These are phyloP conservation scores for Otus scops DNA, from an alignment of 2,797 vertebrate genomes.

Conservation along the genomic window DNA sequence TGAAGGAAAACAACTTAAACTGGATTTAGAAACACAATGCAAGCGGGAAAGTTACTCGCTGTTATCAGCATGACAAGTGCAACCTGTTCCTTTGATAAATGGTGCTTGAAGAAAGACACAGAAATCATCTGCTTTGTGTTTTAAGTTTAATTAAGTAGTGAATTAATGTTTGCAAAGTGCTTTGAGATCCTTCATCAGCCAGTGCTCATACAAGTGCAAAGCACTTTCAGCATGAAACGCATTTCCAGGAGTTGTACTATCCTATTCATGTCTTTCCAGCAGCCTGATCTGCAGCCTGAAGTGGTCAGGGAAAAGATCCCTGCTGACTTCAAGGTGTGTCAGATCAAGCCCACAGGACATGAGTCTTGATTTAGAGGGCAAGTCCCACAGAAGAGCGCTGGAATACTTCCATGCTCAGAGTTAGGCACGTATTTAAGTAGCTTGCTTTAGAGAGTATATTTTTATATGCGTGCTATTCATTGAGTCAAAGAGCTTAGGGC, in stretches of 20 bases:
- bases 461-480: background rate
- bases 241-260: constrained; percentile 6
- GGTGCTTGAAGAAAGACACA: constrained; percentile 55
- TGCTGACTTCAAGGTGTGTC: constrained; percentile 1
- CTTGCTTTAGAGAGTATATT: background rate
- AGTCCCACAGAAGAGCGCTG: background rate
- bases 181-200: constrained; percentile 32
- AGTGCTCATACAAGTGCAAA: background rate
- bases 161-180: constrained; percentile 53
- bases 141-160: constrained; percentile 66
- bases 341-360: constrained; percentile 28
- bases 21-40: constrained; percentile 51
- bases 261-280: constrained; percentile 1
- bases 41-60: constrained; percentile 21
- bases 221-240: background rate
- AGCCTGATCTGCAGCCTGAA: constrained; percentile 27
- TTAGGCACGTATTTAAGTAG: background rate
- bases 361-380: constrained; percentile 9
- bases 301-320: constrained; percentile 45
- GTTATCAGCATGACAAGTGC: constrained; percentile 57
- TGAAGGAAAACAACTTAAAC: constrained; percentile 69
- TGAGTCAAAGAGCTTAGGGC: background rate
- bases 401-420: background rate
- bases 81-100: constrained; percentile 68
- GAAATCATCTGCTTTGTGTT: constrained; percentile 47